Percentiles rank a stretch among this genome's conserved stretches.
These are phyloP conservation scores for Scaeva pyrastri DNA, from an alignment of 2,888 invertebrate species.

Conservation along the genomic window DNA sequence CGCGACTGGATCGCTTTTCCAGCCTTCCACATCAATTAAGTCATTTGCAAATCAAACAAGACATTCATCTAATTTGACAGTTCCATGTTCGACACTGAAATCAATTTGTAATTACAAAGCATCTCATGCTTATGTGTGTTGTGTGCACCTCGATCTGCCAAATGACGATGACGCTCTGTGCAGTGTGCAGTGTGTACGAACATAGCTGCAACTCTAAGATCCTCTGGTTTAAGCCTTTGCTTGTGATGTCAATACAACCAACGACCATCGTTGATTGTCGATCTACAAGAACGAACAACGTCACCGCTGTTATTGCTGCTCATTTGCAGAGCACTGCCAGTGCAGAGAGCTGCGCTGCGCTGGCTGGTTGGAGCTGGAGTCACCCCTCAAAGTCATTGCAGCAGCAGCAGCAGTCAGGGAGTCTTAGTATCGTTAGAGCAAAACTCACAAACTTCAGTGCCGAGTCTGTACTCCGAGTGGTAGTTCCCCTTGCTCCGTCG, in stretches of 20 bases:
- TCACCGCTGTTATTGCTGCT: slow-evolving; percentile 75
- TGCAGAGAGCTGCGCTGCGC: slow-evolving; percentile 32
- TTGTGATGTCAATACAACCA: slow-evolving; percentile 64
- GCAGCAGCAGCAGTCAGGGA: slow-evolving; percentile 26
- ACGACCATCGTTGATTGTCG: slow-evolving; percentile 73
- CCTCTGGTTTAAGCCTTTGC: slow-evolving; percentile 42
- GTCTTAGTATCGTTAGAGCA: slow-evolving; percentile 52
- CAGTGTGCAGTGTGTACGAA: too few relatives aligned
- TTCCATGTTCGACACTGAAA: slow-evolving; percentile 76
- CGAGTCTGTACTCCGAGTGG: neutral
- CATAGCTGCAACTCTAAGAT: neutral
- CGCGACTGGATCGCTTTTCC: slow-evolving; percentile 65
- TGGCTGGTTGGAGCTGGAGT: slow-evolving; percentile 40
- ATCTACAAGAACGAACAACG: slow-evolving; percentile 75
- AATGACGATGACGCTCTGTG: slow-evolving; percentile 1
- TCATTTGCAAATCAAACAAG: slow-evolving; percentile 76
- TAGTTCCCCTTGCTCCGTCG: slow-evolving; percentile 7
- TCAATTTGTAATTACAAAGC: slow-evolving; percentile 76
- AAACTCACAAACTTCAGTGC: slow-evolving; percentile 38
- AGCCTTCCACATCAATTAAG: slow-evolving; percentile 74
- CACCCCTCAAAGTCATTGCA: slow-evolving; percentile 60
- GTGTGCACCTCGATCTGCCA: slow-evolving; percentile 35
- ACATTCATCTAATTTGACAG: slow-evolving; percentile 76
- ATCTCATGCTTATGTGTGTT: slow-evolving; percentile 47
- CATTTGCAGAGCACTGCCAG: slow-evolving; percentile 62